Evolutionary conservation across 2,113 vertebrate genomes (phyloP).

Genomic region (Hemiscyllium ocellatum): DNA sequence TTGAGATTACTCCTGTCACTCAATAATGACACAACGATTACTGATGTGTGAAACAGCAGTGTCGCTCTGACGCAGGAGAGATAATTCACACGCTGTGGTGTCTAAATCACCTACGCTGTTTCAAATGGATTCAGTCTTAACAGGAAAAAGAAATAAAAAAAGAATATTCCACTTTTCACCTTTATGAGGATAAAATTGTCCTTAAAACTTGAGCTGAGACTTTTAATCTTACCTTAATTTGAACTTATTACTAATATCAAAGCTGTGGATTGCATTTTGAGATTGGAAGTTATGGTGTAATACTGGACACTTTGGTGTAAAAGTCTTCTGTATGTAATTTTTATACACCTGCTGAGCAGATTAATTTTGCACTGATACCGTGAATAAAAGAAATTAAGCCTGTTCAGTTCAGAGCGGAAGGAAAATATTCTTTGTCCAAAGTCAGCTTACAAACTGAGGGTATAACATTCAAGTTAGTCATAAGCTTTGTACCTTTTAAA

Average conservation of each 20-base stretch:
- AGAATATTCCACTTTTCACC: background rate
- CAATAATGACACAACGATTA: background rate
- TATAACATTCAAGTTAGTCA: background rate
- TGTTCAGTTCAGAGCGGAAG: background rate
- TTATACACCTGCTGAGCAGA: background rate
- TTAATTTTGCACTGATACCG: no score
- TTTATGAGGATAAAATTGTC: background rate
- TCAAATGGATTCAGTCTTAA: background rate
- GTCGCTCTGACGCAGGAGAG: background rate
- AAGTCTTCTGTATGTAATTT: background rate
- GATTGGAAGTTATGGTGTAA: background rate
- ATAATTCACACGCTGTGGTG: background rate
- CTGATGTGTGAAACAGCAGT: background rate
- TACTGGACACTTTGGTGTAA: background rate
- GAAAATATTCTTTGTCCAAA: background rate
- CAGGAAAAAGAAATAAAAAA: background rate
- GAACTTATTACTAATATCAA: background rate
- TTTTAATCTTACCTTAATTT: background rate
- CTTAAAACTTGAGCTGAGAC: background rate
- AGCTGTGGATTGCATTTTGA: background rate
- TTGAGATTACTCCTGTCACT: background rate
- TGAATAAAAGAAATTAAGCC: background rate
- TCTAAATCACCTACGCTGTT: background rate
- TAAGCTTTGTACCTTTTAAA: background rate
- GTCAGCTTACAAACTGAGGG: background rate